A percentile compares a stretch with the other conserved stretches of the same genome.
Conservation (phyloP, 2,797 vertebrate species). For the Vespertilio murinus region DNA sequence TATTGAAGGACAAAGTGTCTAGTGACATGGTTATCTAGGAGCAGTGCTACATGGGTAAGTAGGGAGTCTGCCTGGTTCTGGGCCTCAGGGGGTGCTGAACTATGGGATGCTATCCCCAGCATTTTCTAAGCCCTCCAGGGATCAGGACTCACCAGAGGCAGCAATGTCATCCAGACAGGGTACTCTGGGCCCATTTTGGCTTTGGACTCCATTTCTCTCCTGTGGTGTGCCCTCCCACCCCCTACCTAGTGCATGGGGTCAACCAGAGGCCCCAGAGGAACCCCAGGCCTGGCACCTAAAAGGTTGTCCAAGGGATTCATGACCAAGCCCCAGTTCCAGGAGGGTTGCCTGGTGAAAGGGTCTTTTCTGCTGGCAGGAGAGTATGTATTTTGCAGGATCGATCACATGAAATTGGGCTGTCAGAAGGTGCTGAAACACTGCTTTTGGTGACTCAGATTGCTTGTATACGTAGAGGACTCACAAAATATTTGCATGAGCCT, state of each 20-base stretch:
- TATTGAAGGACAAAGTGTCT: not conserved
- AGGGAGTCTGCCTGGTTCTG: not conserved
- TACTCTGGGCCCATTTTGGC: not conserved
- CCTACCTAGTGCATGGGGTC: not conserved
- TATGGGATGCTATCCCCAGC: not conserved
- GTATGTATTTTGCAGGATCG: not conserved
- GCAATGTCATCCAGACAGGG: not conserved
- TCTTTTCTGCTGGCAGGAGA: not conserved
- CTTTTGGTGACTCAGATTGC: not conserved
- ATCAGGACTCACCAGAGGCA: not conserved
- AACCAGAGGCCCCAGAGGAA: not conserved
- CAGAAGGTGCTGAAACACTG: not conserved
- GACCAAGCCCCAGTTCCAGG: not conserved
- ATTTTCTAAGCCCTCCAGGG: not conserved
- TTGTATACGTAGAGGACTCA: not conserved
- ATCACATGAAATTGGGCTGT: not conserved
- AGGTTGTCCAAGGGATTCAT: not conserved
- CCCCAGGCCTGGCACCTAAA: not conserved
- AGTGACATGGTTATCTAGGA: not conserved
- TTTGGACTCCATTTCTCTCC: not conserved
- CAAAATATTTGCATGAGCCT: not conserved
- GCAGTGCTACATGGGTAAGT: not conserved
- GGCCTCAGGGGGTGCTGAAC: not conserved
- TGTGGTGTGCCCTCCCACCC: not conserved
- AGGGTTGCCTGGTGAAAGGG: not conserved